Percentiles rank a stretch among this genome's conserved stretches.
phyloP scores from a whole-genome alignment of 1,140 invertebrate genomes.

The Leguminivora glycinivorella region DNA sequence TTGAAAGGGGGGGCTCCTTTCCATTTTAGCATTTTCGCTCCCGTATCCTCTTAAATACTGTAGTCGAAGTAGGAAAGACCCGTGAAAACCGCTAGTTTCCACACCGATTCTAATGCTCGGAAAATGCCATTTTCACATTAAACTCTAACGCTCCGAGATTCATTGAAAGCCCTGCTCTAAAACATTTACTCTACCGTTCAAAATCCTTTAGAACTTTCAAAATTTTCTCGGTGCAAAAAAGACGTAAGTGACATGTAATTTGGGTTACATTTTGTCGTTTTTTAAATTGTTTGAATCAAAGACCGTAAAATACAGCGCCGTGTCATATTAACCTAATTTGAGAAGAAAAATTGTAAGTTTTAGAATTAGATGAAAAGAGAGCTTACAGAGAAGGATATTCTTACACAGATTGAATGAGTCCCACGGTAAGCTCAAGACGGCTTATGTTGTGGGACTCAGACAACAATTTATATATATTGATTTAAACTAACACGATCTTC shows the following conservation, averaged over 20 bases:
- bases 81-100: not conserved
- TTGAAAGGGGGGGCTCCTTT: too few species aligned
- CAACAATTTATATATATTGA: too few species aligned
- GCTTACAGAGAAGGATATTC: too few species aligned
- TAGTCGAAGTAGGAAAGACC: not conserved
- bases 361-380: too few species aligned
- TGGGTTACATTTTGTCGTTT: not conserved
- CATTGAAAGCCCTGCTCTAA: not conserved
- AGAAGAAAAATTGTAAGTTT: not conserved
- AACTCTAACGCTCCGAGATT: not conserved
- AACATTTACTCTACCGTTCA: not conserved
- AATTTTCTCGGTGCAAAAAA: not conserved
- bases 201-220: not conserved
- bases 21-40: too few species aligned
- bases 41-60: too few species aligned
- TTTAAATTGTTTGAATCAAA: not conserved
- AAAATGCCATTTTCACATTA: constrained; percentile 10
- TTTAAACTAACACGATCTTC: too few species aligned
- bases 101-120: constrained; percentile 4
- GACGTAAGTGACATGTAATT: not conserved
- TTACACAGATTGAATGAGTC: too few species aligned
- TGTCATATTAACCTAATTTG: constrained; percentile 3
- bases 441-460: too few species aligned
- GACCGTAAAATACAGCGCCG: not conserved
- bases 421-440: too few species aligned